Base-by-base conservation (phyloP, 2,888 invertebrate species). In the Zhuqinia jingwanae region DNA sequence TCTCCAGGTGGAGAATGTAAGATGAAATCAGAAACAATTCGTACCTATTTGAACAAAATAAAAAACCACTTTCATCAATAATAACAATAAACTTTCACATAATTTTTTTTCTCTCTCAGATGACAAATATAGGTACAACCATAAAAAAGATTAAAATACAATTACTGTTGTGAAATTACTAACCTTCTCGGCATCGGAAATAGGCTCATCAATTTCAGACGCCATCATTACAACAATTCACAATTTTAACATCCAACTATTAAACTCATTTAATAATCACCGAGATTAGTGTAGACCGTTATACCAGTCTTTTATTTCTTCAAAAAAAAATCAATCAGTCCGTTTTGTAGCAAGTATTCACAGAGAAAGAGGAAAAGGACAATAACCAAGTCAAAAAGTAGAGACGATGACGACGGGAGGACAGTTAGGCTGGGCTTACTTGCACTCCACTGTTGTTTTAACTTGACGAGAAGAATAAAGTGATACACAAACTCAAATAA, bases 1-100 rank as follows among this genome's bases (percentile, higher is more conserved):
- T 99, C 99, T 91, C 99, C 99, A 83, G 99, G 99, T 86, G 99
- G 99, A 88, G 99, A 98, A 94, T 99, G 99, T 89, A 98, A 94
- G 92, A 99, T 97, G 94, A 99, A 99, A 95, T 99, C 97, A 91
- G 98, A 97, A 91, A 98, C 98, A 94, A 99, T 98, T 94, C 97
- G 95, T 92, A 98, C 97, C 94, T 94, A 91, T 56, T 91, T 91
- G 30, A 56, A 73, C 27, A 45, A 73, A 27, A 8, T 13, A 36
- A 36, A 30, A n/a, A 25, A 50, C 25, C 20, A 50, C 15, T 50
- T 73, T n/a, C n/a, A n/a, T n/a, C n/a, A n/a, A n/a, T n/a, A n/a
- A n/a, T n/a, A n/a, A n/a, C n/a, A n/a, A n/a, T n/a, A n/a, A n/a
- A n/a, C n/a, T n/a, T n/a, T n/a, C n/a, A n/a, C n/a, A n/a, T n/a